These are phyloP conservation scores for Camptogramma bilineatum DNA, from an alignment of 2,888 invertebrate species.

Conservation along the genomic window DNA sequence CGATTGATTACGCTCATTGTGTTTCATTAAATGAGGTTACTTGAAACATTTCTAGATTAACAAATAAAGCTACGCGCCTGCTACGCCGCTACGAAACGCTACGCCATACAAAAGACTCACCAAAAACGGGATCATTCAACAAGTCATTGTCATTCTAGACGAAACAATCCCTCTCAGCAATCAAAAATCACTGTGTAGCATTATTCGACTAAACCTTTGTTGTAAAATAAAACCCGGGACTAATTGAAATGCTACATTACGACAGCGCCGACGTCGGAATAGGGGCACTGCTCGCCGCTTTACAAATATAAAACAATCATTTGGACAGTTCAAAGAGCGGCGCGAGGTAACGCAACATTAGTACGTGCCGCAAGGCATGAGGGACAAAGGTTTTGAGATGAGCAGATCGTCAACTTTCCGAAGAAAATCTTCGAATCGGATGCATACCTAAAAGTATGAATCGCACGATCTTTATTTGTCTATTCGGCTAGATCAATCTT, in stretches of 20 bases:
- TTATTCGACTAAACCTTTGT: conserved; percentile 67
- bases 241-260: conserved; percentile 82
- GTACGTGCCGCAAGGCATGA: conserved; percentile 48
- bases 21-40: not conserved
- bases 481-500: too few species aligned
- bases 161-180: conserved; percentile 49
- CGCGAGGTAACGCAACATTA: conserved; percentile 71
- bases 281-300: conserved; percentile 76
- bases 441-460: too few species aligned
- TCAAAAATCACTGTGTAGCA: conserved; percentile 59
- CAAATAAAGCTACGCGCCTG: conserved; percentile 25
- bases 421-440: too few species aligned
- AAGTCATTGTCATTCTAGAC: conserved; percentile 51
- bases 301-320: conserved; percentile 85
- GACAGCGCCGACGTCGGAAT: conserved; percentile 65
- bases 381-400: not conserved
- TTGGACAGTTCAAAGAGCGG: conserved; percentile 81
- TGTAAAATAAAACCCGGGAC: conserved; percentile 72
- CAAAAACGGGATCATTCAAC: conserved; percentile 51
- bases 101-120: conserved; percentile 42
- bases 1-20: not conserved
- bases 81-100: conserved; percentile 42
- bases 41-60: not conserved
- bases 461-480: too few species aligned
- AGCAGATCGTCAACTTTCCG: too few species aligned